These are phyloP conservation scores for Drymonia ruficornis DNA, from an alignment of 2,888 invertebrate species.

Conservation along the genomic window DNA sequence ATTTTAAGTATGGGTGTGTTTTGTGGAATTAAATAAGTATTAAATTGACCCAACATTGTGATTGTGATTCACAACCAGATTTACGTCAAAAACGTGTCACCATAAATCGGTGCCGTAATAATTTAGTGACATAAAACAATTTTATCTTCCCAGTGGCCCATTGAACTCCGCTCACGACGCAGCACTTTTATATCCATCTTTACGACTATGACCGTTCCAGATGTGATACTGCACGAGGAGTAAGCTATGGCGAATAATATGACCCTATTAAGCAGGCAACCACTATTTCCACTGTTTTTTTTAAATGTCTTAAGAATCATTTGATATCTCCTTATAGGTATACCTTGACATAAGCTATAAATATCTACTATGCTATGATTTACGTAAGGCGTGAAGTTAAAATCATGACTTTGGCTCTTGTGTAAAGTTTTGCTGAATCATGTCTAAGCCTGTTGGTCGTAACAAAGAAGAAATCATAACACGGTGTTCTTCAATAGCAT, in stretches of 20 bases:
- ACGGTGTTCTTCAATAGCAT: too few species aligned
- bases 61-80: slow-evolving; percentile 7
- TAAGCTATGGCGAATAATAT: not conserved
- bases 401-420: too few species aligned
- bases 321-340: too few species aligned
- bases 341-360: too few species aligned
- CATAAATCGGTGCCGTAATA: slow-evolving; percentile 39
- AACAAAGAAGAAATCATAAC: too few species aligned
- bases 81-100: slow-evolving; percentile 28
- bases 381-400: too few species aligned
- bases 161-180: slow-evolving; percentile 41
- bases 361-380: too few species aligned
- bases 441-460: too few species aligned
- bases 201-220: slow-evolving; percentile 47
- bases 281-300: too few species aligned
- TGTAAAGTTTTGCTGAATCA: too few species aligned
- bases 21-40: not conserved
- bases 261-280: not conserved
- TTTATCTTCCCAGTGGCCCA: slow-evolving; percentile 40
- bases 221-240: slow-evolving; percentile 12
- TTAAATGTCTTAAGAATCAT: too few species aligned
- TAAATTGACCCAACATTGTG: not conserved
- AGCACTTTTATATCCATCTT: slow-evolving; percentile 58
- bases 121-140: slow-evolving; percentile 47
- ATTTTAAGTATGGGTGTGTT: too few species aligned